Percentiles rank a stretch among this genome's conserved stretches.
Conservation (phyloP, 1,140 invertebrate species). For the Temnothorax curvispinosus region DNA sequence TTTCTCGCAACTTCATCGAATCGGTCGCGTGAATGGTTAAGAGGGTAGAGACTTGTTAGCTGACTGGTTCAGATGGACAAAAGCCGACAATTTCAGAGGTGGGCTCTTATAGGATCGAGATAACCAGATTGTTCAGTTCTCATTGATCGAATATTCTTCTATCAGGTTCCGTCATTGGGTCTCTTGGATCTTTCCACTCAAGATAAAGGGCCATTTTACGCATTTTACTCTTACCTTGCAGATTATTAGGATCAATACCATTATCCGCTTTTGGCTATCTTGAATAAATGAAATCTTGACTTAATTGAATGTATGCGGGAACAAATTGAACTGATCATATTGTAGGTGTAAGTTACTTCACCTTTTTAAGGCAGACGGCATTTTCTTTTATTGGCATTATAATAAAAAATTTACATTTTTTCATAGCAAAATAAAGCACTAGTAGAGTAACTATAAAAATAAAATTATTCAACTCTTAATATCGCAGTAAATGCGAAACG, state of each 20-base stretch:
- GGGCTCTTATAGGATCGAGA: slow-evolving; percentile 25
- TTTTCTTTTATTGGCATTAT: not conserved
- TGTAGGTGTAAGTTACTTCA: not conserved
- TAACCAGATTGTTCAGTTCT: slow-evolving; percentile 28
- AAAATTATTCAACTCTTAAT: not conserved
- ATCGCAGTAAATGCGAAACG: not conserved
- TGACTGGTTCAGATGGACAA: slow-evolving; percentile 66
- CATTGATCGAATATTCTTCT: slow-evolving; percentile 59
- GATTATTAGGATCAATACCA: not conserved
- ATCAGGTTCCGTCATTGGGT: slow-evolving; percentile 28
- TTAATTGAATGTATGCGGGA: not conserved
- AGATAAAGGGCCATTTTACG: not conserved
- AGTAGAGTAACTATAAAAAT: not conserved
- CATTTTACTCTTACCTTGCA: not conserved
- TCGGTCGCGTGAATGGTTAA: slow-evolving; percentile 64
- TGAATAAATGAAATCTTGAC: slow-evolving; percentile 12
- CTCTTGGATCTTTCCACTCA: not conserved
- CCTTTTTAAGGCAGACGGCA: not conserved
- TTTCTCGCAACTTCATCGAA: slow-evolving; percentile 66
- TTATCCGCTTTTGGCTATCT: not conserved
- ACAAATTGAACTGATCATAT: slow-evolving; percentile 14
- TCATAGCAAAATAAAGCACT: slow-evolving; percentile 4
- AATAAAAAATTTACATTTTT: not conserved
- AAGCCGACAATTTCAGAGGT: slow-evolving; percentile 61
- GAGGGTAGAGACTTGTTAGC: slow-evolving; percentile 70